phyloP scores from a whole-genome alignment of 2,888 invertebrate genomes.

The Lingula anatina region DNA sequence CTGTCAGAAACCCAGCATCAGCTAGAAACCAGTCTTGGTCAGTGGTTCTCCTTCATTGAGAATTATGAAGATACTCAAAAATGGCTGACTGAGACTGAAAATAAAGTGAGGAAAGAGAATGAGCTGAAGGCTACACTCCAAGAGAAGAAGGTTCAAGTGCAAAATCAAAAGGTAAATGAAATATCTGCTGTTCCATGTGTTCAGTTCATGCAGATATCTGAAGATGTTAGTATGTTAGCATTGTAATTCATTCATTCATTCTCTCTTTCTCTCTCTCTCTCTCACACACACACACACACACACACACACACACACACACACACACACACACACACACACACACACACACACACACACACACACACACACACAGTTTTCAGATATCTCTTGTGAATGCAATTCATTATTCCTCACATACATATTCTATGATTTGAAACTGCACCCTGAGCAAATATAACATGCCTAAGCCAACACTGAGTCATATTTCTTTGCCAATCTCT shows the following conservation, averaged over 20 bases:
- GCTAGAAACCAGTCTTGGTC: conserved; percentile 78
- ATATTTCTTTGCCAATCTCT: no score
- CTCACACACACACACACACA: not conserved
- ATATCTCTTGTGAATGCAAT: no score
- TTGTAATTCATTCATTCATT: no score
- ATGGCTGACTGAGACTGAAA: conserved; percentile 74
- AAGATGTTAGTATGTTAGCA: not conserved
- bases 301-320: not conserved
- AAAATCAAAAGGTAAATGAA: conserved; percentile 69
- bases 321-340: not conserved
- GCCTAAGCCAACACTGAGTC: no score
- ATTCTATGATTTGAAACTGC: no score
- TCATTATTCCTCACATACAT: no score
- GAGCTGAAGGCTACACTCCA: conserved; percentile 81
- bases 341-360: no score
- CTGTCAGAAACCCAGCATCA: conserved; percentile 77
- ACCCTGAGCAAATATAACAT: no score
- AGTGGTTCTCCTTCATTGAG: conserved; percentile 92
- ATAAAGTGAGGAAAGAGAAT: conserved; percentile 70
- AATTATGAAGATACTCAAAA: conserved; percentile 70
- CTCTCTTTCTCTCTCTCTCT: not conserved
- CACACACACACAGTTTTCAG: no score
- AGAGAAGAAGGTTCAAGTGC: conserved; percentile 83
- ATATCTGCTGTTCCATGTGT: no score
- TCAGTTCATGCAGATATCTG: not conserved